Conservation (phyloP, 2,888 invertebrate species). For the Pseudanteris insignis region DNA sequence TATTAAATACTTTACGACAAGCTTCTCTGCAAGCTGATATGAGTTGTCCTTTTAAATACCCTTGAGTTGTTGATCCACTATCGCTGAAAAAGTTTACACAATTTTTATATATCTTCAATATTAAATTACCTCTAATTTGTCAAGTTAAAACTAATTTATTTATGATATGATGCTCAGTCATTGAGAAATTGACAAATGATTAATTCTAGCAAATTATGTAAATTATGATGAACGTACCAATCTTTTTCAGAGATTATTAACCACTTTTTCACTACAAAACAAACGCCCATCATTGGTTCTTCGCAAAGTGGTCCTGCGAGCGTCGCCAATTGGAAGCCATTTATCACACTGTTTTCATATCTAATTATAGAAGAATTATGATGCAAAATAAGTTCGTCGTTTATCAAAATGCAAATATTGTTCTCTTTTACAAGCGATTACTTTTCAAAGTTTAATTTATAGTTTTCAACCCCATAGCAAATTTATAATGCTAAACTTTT, state of each 20-base stretch:
- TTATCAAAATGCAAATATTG: slow-evolving; percentile 21
- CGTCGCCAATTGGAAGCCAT: slow-evolving; percentile 87
- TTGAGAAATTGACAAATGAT: too few species aligned
- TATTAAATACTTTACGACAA: slow-evolving; percentile 87
- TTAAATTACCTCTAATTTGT: neutral
- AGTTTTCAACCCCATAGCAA: neutral
- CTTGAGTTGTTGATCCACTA: slow-evolving; percentile 58
- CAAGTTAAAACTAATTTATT: too few species aligned
- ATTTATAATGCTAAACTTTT: too few species aligned
- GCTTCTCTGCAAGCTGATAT: slow-evolving; percentile 91
- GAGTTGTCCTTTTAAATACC: slow-evolving; percentile 80
- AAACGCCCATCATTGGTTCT: slow-evolving; percentile 96
- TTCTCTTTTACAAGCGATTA: slow-evolving; percentile 2
- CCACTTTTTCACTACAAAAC: slow-evolving; percentile 90
- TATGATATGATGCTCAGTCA: too few species aligned
- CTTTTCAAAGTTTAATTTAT: too few species aligned
- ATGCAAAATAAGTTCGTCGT: slow-evolving; percentile 11
- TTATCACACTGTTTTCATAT: slow-evolving; percentile 81
- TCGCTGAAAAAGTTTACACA: slow-evolving; percentile 49
- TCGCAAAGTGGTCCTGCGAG: slow-evolving; percentile 94
- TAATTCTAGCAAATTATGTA: neutral
- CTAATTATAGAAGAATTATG: slow-evolving; percentile 45
- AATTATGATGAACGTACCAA: neutral
- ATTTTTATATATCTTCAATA: too few species aligned
- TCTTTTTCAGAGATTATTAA: slow-evolving; percentile 54